Base-by-base conservation (phyloP, 1,140 invertebrate species). In the Monochamus saltuarius region DNA sequence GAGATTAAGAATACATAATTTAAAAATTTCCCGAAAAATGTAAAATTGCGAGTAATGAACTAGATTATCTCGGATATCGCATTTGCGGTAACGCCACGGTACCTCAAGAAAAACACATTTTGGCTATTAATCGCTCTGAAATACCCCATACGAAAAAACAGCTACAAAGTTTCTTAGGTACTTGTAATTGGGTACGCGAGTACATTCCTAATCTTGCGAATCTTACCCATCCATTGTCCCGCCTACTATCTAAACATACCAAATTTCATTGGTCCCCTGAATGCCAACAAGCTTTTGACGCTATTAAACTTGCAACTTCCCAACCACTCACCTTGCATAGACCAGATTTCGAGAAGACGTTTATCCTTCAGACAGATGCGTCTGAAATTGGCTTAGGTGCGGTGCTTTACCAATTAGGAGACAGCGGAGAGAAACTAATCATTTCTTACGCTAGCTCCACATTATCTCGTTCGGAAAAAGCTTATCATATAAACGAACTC, bases 401-500 rank as follows among this genome's bases (percentile, higher is more conserved):
- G 7, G 61, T 64, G 7, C 51, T 66, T 13, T 60, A 50, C 42
- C 62, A 66, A 42, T 29, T 7, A 14, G 37, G 14, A 35, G 50
- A 45, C 4, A 36, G 46, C 1, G 22, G 13, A 11, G 7, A 29
- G 10, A 17, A 16, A 36, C 16, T 35, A 2, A 43, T 66, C 7
- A 57, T 68, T 1, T 14, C 70, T 2, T 62, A 59, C 35, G 38
- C 57, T 4, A 63, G 63, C 19, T 43, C 63, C 3, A 59, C 51
- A n/a, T 43, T 63, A 13, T 52, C 35, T 14, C n/a, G 13, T 9
- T 42, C 56, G 0, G 53, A 68, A 22, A 3, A 9, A 40, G 10
- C 14, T 2, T 68, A 66, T 36, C 66, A 66, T 42, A 35, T 60
- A 3, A 66, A 68, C 6, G 75, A 82, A 60, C 65, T 68, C 45